Evolutionary conservation across 2,113 vertebrate species (phyloP).

Genomic region (Embiotoca jacksoni): DNA sequence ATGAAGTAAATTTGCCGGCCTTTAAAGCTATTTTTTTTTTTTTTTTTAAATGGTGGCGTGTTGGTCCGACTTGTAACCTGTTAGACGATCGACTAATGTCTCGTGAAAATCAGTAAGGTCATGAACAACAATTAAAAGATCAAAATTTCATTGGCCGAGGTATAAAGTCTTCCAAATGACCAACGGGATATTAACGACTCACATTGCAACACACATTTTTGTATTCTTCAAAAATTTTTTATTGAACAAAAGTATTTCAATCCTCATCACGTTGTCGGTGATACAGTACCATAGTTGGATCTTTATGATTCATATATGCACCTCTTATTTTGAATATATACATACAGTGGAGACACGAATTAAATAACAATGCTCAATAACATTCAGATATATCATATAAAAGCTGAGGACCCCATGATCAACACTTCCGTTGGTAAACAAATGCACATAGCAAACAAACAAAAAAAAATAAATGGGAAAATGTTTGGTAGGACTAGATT

Average conservation of each 20-base stretch:
- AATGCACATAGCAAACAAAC: conserved; percentile 54
- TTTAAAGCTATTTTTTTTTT: no score
- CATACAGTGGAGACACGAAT: conserved; percentile 86
- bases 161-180: background rate
- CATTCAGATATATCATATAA: conserved; percentile 84
- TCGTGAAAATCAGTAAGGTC: no score
- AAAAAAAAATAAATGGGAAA: conserved; percentile 39
- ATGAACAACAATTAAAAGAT: no score
- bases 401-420: conserved; percentile 76
- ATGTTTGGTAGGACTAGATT: conserved; percentile 53
- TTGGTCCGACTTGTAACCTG: no score
- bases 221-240: conserved; percentile 83
- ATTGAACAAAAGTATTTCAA: conserved; percentile 87
- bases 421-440: conserved; percentile 82
- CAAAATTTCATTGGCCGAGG: no score
- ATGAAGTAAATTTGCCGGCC: no score
- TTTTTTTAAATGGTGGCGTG: no score
- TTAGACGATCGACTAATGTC: no score
- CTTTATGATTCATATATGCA: conserved; percentile 82
- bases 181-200: background rate
- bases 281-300: conserved; percentile 84
- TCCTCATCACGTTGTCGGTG: conserved; percentile 83
- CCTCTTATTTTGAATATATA: conserved; percentile 81
- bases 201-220: conserved; percentile 1
- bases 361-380: conserved; percentile 86